Conservation (phyloP, 2,888 invertebrate species). For the Hirtodrosophila trivittata region DNA sequence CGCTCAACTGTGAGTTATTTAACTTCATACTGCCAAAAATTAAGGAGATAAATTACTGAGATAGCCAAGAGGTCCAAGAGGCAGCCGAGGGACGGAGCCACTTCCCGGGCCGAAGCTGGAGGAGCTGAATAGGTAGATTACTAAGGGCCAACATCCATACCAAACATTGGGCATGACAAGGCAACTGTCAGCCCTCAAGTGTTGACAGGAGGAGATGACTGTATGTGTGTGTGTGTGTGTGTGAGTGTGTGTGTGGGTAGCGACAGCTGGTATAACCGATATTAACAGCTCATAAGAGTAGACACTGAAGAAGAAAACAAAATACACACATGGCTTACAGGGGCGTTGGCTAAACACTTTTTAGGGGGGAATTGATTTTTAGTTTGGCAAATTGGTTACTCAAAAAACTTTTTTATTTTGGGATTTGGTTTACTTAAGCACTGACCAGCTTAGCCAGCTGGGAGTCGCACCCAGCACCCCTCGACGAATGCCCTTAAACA, state of each 20-base stretch:
- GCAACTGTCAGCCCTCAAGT: conserved; percentile 37
- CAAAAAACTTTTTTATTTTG: too few relatives aligned
- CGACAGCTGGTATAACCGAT: background rate
- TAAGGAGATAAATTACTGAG: conserved; percentile 11
- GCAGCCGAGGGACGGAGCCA: too few relatives aligned
- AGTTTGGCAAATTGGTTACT: too few relatives aligned
- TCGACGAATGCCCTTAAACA: too few relatives aligned
- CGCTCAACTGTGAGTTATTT: conserved; percentile 24
- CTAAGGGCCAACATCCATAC: conserved; percentile 27
- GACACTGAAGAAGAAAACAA: background rate
- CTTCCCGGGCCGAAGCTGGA: too few relatives aligned
- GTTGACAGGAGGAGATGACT: background rate
- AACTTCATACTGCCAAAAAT: conserved; percentile 24
- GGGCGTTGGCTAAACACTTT: too few relatives aligned
- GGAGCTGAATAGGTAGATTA: background rate
- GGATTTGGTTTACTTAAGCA: too few relatives aligned
- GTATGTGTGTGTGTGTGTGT: background rate
- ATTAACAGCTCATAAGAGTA: background rate
- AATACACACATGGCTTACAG: background rate
- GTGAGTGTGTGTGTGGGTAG: background rate
- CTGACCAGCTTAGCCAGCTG: too few relatives aligned
- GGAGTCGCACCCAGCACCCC: too few relatives aligned
- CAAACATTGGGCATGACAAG: conserved; percentile 47
- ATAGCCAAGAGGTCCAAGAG: background rate
- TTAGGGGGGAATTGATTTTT: too few relatives aligned